A percentile compares a stretch with the other conserved stretches of the same genome.
Conservation (phyloP, 2,113 vertebrate genomes). For the Daubentonia madagascariensis region DNA sequence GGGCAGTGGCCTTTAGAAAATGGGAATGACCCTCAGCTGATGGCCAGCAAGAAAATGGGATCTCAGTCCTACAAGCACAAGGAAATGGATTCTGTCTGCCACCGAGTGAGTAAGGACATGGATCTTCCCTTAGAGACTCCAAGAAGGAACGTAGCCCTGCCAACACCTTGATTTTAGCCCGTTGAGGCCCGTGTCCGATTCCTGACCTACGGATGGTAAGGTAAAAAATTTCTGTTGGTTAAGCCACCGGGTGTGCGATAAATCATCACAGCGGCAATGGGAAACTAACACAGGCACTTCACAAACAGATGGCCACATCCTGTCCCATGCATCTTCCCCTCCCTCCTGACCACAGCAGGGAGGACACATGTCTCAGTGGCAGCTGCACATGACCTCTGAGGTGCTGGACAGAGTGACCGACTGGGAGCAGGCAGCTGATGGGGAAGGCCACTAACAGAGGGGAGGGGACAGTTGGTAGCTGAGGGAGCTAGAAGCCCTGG, state of each 20-base stretch:
- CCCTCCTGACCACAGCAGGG: not conserved
- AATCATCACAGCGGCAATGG: fast-evolving
- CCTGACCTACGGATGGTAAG: not conserved
- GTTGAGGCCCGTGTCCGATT: fast-evolving
- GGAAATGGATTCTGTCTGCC: not conserved
- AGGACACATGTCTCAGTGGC: not conserved
- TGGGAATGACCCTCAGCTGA: not conserved
- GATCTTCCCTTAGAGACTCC: not conserved
- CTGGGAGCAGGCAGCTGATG: not conserved
- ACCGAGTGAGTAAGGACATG: not conserved
- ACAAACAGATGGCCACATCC: not conserved
- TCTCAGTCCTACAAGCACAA: not conserved
- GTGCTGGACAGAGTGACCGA: not conserved
- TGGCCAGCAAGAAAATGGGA: not conserved
- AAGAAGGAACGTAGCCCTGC: not conserved
- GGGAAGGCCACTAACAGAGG: not conserved
- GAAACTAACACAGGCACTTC: not conserved
- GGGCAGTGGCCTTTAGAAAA: not conserved
- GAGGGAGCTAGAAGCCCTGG: not conserved
- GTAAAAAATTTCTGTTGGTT: not conserved
- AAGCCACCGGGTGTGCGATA: not conserved
- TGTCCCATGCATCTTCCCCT: not conserved
- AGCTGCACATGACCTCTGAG: not conserved
- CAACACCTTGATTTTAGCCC: not conserved
- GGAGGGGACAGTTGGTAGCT: not conserved